Evolutionary conservation across 2,888 invertebrate genomes (phyloP).

Genomic region (Heteromurus nitidus): DNA sequence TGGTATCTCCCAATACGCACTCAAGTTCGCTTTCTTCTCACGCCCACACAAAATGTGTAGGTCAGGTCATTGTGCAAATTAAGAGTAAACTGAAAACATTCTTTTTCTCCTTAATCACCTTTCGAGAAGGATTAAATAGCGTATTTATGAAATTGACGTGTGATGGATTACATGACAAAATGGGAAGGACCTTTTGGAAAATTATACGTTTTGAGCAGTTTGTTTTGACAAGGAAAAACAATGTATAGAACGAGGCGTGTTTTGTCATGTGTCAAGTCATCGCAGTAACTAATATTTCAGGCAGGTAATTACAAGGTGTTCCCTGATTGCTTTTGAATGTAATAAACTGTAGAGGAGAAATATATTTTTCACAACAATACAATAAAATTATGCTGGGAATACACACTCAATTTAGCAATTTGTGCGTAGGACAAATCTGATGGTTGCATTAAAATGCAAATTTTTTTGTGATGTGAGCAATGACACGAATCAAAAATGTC

Average conservation of each 20-base stretch:
- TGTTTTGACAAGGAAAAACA: not conserved
- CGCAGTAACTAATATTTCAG: not conserved
- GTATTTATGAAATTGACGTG: not conserved
- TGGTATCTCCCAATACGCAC: not conserved
- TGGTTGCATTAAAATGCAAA: not conserved
- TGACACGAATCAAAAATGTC: not conserved
- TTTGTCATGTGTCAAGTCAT: not conserved
- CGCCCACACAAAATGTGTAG: constrained; percentile 4
- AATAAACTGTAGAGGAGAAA: not conserved
- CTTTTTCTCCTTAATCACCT: not conserved
- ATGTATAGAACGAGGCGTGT: not conserved
- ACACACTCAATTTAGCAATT: not conserved
- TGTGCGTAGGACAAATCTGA: not conserved
- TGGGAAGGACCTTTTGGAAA: not conserved
- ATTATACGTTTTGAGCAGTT: not conserved
- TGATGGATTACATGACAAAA: constrained; percentile 4
- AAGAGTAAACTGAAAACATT: not conserved
- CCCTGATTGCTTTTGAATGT: not conserved
- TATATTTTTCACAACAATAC: not conserved
- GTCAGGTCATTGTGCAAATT: not conserved
- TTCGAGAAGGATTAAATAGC: too few relatives aligned
- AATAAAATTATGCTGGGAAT: not conserved
- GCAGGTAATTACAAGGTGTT: not conserved
- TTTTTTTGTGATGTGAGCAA: not conserved
- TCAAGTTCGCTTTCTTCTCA: constrained; percentile 11